Conservation (phyloP, 1,140 invertebrate species). For the Nasonia vitripennis region DNA sequence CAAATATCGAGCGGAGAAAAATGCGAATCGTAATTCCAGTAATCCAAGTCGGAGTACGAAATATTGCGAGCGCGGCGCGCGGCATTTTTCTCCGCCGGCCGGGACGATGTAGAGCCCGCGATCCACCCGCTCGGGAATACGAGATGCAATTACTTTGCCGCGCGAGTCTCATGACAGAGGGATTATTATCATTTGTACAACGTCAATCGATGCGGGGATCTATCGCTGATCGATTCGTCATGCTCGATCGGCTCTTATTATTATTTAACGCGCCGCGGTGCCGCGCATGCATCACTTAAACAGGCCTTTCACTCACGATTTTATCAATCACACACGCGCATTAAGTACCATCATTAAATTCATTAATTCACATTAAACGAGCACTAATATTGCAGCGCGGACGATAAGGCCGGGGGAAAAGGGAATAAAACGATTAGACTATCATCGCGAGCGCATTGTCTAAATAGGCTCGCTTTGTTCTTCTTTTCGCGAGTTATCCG, state of each 20-base stretch:
- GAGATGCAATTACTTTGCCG: constrained; percentile 28
- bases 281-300: constrained; percentile 16
- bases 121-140: constrained; percentile 17
- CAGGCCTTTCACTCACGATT: constrained; percentile 30
- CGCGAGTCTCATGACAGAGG: constrained; percentile 18
- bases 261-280: constrained; percentile 11
- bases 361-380: constrained; percentile 34
- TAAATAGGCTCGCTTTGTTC: background rate
- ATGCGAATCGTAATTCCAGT: constrained; percentile 14
- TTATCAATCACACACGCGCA: constrained; percentile 25
- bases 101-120: background rate
- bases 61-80: background rate
- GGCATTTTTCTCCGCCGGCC: constrained; percentile 8
- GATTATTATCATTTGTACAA: constrained; percentile 38
- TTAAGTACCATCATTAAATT: constrained; percentile 30
- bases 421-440: background rate
- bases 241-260: constrained; percentile 33
- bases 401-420: background rate
- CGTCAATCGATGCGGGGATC: constrained; percentile 25
- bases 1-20: background rate
- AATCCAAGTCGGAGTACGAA: background rate
- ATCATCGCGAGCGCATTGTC: background rate
- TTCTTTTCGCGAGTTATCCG: constrained; percentile 42
- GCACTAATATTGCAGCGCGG: background rate
- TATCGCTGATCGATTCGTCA: constrained; percentile 38